Conservation (phyloP, 2,113 vertebrate genomes). For the Chaenocephalus aceratus region DNA sequence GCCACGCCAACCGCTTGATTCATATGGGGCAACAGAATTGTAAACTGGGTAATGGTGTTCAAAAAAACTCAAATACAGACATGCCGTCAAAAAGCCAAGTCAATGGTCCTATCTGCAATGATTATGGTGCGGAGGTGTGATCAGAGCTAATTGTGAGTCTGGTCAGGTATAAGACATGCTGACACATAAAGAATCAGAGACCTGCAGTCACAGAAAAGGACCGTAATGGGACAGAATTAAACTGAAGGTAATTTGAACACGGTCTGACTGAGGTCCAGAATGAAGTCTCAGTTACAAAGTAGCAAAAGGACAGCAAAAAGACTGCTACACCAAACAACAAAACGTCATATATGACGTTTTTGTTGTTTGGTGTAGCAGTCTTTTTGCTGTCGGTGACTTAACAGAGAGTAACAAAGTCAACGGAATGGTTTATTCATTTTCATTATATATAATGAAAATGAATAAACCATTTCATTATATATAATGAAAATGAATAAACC, state of each 20-base stretch:
- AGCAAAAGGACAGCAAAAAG: too few relatives aligned
- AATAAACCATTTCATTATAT: neutral
- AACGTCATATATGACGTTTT: neutral
- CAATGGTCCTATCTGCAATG: neutral
- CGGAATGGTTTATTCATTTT: too few relatives aligned
- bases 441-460: too few relatives aligned
- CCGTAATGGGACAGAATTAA: neutral
- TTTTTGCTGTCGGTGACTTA: too few relatives aligned
- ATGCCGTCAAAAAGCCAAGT: neutral
- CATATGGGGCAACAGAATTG: too few relatives aligned
- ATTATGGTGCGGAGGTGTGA: neutral
- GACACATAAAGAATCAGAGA: neutral
- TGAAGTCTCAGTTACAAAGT: too few relatives aligned
- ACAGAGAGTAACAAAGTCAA: too few relatives aligned
- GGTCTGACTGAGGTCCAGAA: too few relatives aligned
- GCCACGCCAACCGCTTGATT: neutral
- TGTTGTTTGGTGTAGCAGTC: too few relatives aligned
- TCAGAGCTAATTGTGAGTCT: neutral
- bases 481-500: neutral
- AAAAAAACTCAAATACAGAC: neutral
- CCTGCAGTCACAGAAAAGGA: neutral
- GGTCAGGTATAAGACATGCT: neutral
- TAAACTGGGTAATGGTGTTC: neutral
- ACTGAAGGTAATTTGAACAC: neutral
- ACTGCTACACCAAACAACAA: neutral